phyloP scores from a whole-genome alignment of 2,797 vertebrate genomes.

The Intellagama lesueurii region DNA sequence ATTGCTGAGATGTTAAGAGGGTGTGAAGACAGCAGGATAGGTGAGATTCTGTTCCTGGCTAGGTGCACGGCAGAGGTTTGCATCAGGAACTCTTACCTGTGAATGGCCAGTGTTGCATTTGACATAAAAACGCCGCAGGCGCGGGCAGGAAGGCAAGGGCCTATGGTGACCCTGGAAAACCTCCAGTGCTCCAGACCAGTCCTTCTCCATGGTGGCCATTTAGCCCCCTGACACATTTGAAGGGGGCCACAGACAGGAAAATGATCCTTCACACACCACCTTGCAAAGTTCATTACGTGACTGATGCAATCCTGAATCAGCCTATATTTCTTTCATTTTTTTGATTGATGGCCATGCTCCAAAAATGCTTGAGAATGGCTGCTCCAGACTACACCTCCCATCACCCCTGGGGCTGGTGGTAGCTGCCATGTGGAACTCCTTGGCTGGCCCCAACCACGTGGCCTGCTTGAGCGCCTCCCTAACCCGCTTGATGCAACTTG shows the following conservation, averaged over 20 bases:
- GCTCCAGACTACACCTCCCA: not conserved
- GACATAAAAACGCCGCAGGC: not conserved
- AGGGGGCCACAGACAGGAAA: too few species aligned
- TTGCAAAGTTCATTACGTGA: too few species aligned
- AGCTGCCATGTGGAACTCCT: not conserved
- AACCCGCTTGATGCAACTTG: too few species aligned
- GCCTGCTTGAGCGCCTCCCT: not conserved
- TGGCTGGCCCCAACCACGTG: not conserved
- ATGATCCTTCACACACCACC: too few species aligned
- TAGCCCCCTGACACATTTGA: too few species aligned
- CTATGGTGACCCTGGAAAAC: too few species aligned
- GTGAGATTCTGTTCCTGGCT: not conserved
- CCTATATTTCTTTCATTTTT: too few species aligned
- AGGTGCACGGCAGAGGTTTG: not conserved
- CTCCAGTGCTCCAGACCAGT: too few species aligned
- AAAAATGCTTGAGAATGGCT: too few species aligned
- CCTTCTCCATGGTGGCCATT: too few species aligned
- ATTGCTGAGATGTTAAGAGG: not conserved
- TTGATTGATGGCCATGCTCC: too few species aligned
- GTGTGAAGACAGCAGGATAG: not conserved
- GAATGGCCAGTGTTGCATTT: not conserved
- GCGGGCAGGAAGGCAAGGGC: not conserved
- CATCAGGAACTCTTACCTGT: not conserved
- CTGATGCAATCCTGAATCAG: too few species aligned
- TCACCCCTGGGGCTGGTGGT: not conserved